Conservation (phyloP, 2,113 vertebrate genomes). For the Lonchura striata region DNA sequence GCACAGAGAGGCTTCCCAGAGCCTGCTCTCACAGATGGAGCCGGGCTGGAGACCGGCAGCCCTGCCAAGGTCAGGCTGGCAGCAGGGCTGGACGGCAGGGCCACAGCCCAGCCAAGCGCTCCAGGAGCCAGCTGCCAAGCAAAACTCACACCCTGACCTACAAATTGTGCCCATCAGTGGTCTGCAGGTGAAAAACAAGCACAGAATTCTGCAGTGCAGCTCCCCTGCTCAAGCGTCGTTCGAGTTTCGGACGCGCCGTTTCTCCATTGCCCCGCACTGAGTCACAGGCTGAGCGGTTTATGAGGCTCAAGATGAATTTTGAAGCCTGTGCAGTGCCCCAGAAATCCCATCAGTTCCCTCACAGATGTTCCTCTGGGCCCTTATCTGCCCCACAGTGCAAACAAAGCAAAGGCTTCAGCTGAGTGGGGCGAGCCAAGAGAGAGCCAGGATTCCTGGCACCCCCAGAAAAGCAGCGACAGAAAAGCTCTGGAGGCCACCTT, state of each 20-base stretch:
- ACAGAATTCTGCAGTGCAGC: fast-evolving
- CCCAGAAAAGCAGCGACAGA: neutral
- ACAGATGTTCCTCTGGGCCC: neutral
- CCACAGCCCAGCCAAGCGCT: neutral
- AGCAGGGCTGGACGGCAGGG: neutral
- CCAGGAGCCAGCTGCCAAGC: neutral
- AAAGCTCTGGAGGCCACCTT: neutral
- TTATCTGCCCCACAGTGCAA: neutral
- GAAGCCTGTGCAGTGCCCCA: neutral
- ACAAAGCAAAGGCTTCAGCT: neutral
- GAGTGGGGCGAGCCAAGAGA: fast-evolving
- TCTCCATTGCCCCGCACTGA: fast-evolving
- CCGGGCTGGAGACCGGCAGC: neutral
- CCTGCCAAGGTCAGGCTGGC: neutral
- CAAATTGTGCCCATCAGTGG: neutral
- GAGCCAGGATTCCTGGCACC: neutral
- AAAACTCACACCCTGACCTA: neutral
- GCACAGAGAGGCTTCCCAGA: neutral
- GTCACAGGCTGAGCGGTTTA: neutral
- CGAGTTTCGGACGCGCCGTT: neutral
- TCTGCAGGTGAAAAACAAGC: neutral
- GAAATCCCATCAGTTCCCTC: neutral
- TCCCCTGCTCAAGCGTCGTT: neutral
- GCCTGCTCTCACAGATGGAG: neutral
- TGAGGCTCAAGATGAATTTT: neutral